Percentiles rank a stretch among this genome's conserved stretches.
Evolutionary conservation across 2,888 invertebrate species (phyloP).

Genomic region (Yponomeuta evonymella): DNA sequence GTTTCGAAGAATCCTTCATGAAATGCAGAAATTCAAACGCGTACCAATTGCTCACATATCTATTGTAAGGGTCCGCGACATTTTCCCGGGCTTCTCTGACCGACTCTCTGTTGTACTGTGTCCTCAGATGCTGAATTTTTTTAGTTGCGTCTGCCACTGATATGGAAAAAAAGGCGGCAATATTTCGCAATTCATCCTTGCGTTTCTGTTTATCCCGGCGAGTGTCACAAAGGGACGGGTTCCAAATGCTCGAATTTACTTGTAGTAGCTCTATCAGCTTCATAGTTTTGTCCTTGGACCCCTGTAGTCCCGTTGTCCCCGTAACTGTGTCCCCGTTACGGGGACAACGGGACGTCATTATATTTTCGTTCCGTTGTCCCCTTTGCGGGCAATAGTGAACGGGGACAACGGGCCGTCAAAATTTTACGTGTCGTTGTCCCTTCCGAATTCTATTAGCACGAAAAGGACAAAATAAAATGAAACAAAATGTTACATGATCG

Average conservation of each 20-base stretch:
- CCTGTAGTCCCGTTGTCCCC: too few relatives aligned
- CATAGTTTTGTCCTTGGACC: conserved; percentile 67
- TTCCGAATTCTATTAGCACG: too few relatives aligned
- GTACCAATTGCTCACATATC: conserved; percentile 71
- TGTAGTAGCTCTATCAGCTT: conserved; percentile 65
- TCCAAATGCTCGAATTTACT: conserved; percentile 61
- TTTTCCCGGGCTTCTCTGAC: conserved; percentile 70
- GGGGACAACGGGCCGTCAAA: too few relatives aligned
- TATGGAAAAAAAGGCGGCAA: conserved; percentile 53
- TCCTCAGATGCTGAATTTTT: conserved; percentile 77
- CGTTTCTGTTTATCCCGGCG: conserved; percentile 66
- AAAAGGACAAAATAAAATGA: too few relatives aligned
- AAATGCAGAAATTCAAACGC: conserved; percentile 77
- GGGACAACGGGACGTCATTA: too few relatives aligned
- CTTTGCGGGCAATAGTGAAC: too few relatives aligned
- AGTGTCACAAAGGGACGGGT: conserved; percentile 58
- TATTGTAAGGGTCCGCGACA: conserved; percentile 69
- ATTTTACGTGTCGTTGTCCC: too few relatives aligned
- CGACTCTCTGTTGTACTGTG: conserved; percentile 78
- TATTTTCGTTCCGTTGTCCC: too few relatives aligned
- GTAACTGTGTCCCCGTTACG: too few relatives aligned
- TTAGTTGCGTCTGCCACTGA: conserved; percentile 71
- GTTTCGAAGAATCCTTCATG: conserved; percentile 74
- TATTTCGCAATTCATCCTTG: conserved; percentile 57
- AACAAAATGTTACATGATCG: too few relatives aligned